Conservation (phyloP, 2,888 invertebrate species). For the Brenthis daphne region DNA sequence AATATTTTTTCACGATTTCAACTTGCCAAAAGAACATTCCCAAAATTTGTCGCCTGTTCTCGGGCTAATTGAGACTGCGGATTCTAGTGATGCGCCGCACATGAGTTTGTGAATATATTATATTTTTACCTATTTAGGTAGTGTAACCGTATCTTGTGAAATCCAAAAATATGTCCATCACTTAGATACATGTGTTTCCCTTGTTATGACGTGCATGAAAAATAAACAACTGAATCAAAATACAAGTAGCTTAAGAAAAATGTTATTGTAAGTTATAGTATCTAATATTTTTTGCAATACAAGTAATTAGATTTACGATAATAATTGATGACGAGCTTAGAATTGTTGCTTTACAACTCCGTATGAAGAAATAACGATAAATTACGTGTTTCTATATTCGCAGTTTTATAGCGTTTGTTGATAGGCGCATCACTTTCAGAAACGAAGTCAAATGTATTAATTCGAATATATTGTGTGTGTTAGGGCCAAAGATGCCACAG, state of each 20-base stretch:
- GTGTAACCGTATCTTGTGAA: too few relatives aligned
- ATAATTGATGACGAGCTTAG: constrained; percentile 13
- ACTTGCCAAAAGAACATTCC: too few relatives aligned
- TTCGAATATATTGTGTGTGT: constrained; percentile 56
- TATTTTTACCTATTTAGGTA: too few relatives aligned
- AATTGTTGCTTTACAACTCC: constrained; percentile 2
- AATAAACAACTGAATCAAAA: too few relatives aligned
- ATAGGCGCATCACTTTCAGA: constrained; percentile 18
- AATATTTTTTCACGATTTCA: too few relatives aligned
- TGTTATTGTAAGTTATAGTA: too few relatives aligned
- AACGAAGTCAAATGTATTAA: constrained; percentile 43
- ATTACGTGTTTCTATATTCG: background rate
- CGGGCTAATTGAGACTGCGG: background rate
- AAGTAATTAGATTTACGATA: background rate
- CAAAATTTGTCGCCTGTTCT: too few relatives aligned
- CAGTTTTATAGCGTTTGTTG: background rate
- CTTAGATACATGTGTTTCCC: background rate
- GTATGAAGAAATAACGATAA: background rate
- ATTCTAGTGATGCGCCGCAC: constrained; percentile 9
- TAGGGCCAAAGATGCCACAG: constrained; percentile 66
- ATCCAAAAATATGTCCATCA: too few relatives aligned
- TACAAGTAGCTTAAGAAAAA: too few relatives aligned
- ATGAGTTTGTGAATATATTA: too few relatives aligned
- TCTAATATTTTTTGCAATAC: too few relatives aligned
- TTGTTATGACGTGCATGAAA: background rate